A percentile compares a stretch with the other conserved stretches of the same genome.
Evolutionary conservation across 2,113 vertebrate genomes (phyloP).

Genomic region (Rostratula benghalensis): DNA sequence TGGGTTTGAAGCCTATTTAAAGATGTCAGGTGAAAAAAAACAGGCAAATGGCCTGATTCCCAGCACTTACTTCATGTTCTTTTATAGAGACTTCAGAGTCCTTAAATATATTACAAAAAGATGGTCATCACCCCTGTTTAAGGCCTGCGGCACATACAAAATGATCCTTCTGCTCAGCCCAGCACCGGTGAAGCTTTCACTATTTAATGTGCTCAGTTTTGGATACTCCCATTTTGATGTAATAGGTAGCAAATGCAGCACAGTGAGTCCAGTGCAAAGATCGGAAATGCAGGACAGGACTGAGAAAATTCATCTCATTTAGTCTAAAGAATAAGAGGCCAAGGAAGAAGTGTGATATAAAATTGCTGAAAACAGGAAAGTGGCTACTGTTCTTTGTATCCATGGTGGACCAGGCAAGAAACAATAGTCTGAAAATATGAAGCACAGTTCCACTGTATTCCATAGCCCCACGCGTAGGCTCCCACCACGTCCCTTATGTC

Average conservation of each 20-base stretch:
- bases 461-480: rapidly evolving
- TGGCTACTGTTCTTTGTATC: not conserved
- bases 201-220: not conserved
- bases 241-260: not conserved
- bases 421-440: not conserved
- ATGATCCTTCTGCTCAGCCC: not conserved
- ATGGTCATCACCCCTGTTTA: not conserved
- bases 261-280: not conserved
- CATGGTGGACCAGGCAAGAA: not conserved
- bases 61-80: not conserved
- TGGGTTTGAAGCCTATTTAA: not conserved
- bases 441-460: not conserved
- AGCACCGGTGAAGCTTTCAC: not conserved
- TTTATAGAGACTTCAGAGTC: not conserved
- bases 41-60: not conserved
- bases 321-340: not conserved
- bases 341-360: not conserved
- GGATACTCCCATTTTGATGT: not conserved
- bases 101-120: not conserved
- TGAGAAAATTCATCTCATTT: not conserved
- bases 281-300: not conserved
- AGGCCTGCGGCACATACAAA: not conserved
- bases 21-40: not conserved
- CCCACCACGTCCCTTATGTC: not conserved
- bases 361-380: not conserved